Evolutionary conservation across 2,113 vertebrate species (phyloP), one percentile per base, ranked within the genome.

Genomic region (Muntiacus muntjak): DNA sequence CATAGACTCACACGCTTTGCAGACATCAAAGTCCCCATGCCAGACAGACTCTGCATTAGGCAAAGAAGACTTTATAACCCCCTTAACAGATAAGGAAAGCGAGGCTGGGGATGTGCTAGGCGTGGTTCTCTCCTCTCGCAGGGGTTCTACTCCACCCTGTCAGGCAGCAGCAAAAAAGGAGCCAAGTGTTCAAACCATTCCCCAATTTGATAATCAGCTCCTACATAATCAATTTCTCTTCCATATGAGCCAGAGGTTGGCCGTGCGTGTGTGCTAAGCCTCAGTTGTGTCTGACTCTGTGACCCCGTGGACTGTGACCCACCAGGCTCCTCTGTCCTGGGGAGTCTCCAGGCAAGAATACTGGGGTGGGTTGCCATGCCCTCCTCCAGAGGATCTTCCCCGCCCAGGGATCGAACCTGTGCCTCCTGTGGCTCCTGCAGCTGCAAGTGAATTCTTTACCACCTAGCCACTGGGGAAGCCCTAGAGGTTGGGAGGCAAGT

Each of bases 391-490:
- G 10, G 64, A 71, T 71, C 64, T 71, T 71, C n/a, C 64, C n/a
- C 2, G 19, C 19, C 17, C 64, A 71, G 4, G 64, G 64, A 36
- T 71, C 5, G 2, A 71, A 71, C 19, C 9, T 5, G 1, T 23
- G 64, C 64, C n/a, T 71, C n/a, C n/a, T 36, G 5, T 23, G 9
- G 64, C n/a, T 36, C 64, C 64, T 36, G 9, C 64, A 11, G 11
- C 21, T 36, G 19, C 64, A 36, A 36, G 64, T 10, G 36, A n/a
- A 23, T 6, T 71, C n/a, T 36, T 36, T 71, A 36, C n/a, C 5
- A 0, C 19, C 4, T 0, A 71, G n/a, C n/a, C n/a, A 71, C 2
- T 4, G 0, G n/a, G n/a, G n/a, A 71, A 36, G 64, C n/a, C 64
- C 47, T 47, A 0, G 6, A 3, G 21, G 19, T 2, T 7, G 13